Percentiles rank a stretch among this genome's conserved stretches.
These are phyloP conservation scores for Phoenicopterus ruber DNA, from an alignment of 2,113 vertebrate genomes.

Conservation along the genomic window DNA sequence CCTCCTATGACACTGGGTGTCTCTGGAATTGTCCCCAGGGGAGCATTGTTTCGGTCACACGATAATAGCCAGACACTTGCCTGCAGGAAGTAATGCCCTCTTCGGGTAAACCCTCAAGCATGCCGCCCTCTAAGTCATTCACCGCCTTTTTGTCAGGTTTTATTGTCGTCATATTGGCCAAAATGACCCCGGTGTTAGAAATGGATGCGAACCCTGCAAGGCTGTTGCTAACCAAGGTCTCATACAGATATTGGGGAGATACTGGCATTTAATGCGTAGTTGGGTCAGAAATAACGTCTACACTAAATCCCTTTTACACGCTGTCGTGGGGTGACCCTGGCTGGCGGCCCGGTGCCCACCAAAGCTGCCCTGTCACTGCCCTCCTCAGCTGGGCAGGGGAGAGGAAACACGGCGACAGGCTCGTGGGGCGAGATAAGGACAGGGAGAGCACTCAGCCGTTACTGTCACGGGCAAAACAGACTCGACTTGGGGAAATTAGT, in stretches of 20 bases:
- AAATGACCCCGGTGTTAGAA: not conserved
- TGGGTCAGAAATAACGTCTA: not conserved
- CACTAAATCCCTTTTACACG: not conserved
- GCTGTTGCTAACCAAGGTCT: not conserved
- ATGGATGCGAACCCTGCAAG: not conserved
- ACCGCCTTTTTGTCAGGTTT: not conserved
- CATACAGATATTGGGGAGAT: not conserved
- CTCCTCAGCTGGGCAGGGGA: no score
- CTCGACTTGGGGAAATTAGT: no score
- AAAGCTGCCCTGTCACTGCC: no score
- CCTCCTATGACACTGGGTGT: not conserved
- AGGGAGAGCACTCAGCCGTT: no score
- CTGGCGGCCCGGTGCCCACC: no score
- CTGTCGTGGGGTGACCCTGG: no score
- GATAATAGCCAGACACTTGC: not conserved
- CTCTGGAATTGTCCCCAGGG: slow-evolving; percentile 43
- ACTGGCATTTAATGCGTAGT: not conserved
- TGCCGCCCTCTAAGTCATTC: not conserved
- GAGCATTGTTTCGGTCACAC: not conserved
- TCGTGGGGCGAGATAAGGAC: no score
- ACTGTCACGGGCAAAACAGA: no score
- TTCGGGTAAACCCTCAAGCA: not conserved
- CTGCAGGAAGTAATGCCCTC: not conserved
- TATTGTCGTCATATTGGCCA: not conserved
- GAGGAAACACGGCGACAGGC: no score